phyloP scores from a whole-genome alignment of 1,140 invertebrate genomes.

The Lanistes nyassanus region DNA sequence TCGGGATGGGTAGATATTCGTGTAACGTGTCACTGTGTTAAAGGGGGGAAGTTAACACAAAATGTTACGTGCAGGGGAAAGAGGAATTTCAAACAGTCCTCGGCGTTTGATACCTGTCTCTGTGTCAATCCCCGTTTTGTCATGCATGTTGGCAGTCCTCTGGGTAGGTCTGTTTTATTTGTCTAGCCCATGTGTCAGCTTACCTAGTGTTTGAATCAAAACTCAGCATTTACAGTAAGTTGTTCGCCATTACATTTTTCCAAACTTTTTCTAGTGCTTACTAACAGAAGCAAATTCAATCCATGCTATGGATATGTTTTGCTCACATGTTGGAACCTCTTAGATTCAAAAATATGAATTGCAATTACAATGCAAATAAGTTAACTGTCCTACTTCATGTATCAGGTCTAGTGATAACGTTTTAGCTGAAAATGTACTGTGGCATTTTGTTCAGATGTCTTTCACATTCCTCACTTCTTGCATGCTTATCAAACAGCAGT shows the following conservation, averaged over 20 bases:
- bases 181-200: too few relatives aligned
- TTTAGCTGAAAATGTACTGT: too few relatives aligned
- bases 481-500: too few relatives aligned
- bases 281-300: not conserved
- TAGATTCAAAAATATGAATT: too few relatives aligned
- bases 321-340: too few relatives aligned
- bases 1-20: conserved; percentile 24
- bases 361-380: too few relatives aligned
- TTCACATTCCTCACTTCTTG: too few relatives aligned
- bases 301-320: not conserved
- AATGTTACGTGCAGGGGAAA: conserved; percentile 10
- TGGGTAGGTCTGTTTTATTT: too few relatives aligned
- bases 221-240: conserved; percentile 1
- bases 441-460: too few relatives aligned
- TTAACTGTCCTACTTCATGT: too few relatives aligned
- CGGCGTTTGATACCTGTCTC: not conserved
- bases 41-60: not conserved
- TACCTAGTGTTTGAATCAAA: not conserved
- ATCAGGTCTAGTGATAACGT: too few relatives aligned
- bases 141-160: not conserved
- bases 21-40: conserved; percentile 18
- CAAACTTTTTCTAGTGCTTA: not conserved
- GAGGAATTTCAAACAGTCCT: conserved; percentile 17
- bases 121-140: not conserved
- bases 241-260: not conserved